Percentiles rank a stretch among this genome's conserved stretches.
Evolutionary conservation across 2,797 vertebrate genomes (phyloP).

Genomic region (Hozukius guyotensis): DNA sequence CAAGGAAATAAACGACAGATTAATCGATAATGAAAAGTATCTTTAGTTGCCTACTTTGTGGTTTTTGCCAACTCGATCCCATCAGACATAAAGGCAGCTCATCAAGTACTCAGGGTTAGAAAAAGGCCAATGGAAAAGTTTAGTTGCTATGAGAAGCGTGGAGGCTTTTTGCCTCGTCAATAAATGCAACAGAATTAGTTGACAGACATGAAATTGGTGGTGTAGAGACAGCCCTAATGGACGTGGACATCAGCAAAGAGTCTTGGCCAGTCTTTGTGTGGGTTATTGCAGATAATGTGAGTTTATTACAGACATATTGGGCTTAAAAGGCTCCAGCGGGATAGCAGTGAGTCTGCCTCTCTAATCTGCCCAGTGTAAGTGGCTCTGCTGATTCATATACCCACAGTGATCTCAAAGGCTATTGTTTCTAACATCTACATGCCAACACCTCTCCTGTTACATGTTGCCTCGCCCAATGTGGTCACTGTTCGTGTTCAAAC

Average conservation of each 20-base stretch:
- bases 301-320: conserved; percentile 70
- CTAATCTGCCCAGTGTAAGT: conserved; percentile 67
- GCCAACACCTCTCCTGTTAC: conserved; percentile 44
- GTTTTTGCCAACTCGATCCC: not conserved
- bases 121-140: conserved; percentile 1
- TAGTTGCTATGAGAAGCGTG: conserved; percentile 11
- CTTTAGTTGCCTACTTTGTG: not conserved
- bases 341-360: conserved; percentile 42
- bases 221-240: conserved; percentile 50
- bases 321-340: conserved; percentile 63
- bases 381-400: conserved; percentile 67
- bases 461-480: conserved; percentile 30
- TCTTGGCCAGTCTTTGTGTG: conserved; percentile 27
- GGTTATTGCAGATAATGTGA: conserved; percentile 66
- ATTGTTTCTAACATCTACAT: conserved; percentile 55
- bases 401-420: conserved; percentile 40
- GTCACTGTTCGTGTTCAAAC: not conserved
- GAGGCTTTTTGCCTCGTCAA: conserved; percentile 27
- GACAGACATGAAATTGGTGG: conserved; percentile 7
- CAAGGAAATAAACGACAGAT: not conserved
- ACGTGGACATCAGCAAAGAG: conserved; percentile 25
- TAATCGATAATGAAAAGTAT: not conserved
- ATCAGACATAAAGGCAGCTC: not conserved
- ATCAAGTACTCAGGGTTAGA: not conserved
- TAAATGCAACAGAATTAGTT: conserved; percentile 37